phyloP scores from a whole-genome alignment of 2,888 invertebrate genomes.

The Lissocephala sabroskyi region DNA sequence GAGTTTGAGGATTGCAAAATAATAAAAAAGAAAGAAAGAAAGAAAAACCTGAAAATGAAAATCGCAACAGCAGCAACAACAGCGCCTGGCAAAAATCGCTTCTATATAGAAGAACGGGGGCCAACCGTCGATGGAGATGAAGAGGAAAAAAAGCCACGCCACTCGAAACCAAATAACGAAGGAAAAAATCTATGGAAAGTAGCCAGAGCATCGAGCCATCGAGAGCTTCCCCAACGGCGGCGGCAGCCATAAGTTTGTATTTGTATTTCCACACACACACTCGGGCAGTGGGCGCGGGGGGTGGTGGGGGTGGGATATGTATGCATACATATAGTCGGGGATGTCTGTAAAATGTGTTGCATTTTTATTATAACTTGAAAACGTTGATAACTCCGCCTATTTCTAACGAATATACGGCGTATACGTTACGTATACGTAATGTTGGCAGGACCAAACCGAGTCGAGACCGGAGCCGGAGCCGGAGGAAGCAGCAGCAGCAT shows the following conservation, averaged over 20 bases:
- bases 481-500: neutral
- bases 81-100: neutral
- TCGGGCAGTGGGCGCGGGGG: too few species aligned
- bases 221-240: too few species aligned
- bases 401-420: constrained; percentile 58
- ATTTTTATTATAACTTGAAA: constrained; percentile 71
- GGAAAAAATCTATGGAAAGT: constrained; percentile 68
- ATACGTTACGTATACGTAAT: constrained; percentile 32
- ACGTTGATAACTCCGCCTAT: constrained; percentile 71
- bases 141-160: constrained; percentile 36
- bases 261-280: too few species aligned
- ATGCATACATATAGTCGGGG: constrained; percentile 30
- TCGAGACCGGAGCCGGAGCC: constrained; percentile 6
- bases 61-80: constrained; percentile 13
- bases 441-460: constrained; percentile 29
- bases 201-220: constrained; percentile 33
- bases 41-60: constrained; percentile 20
- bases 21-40: constrained; percentile 48
- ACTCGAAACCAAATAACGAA: constrained; percentile 65
- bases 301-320: too few species aligned
- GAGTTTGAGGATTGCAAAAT: constrained; percentile 61
- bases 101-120: constrained; percentile 2
- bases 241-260: too few species aligned
- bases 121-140: constrained; percentile 14
- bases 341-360: constrained; percentile 67